phyloP scores from a whole-genome alignment of 2,113 vertebrate species.

The Sinocyclocheilus maitianheensis region DNA sequence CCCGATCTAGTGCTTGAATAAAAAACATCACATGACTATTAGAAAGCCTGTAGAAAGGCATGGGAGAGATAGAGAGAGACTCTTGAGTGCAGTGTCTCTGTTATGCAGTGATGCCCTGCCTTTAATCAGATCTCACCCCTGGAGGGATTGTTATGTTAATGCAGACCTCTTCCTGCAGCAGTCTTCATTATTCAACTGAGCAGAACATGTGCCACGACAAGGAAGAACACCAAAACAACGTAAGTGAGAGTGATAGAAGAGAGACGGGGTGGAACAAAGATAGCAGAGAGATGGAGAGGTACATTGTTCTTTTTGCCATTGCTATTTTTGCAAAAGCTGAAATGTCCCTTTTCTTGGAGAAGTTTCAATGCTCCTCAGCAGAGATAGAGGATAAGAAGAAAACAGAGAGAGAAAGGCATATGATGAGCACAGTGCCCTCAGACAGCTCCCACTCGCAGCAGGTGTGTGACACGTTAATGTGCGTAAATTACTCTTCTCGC shows the following conservation, averaged over 20 bases:
- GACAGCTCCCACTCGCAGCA: background rate
- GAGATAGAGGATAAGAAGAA: background rate
- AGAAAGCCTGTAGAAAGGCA: background rate
- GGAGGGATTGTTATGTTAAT: background rate
- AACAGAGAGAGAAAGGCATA: background rate
- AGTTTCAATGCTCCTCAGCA: background rate
- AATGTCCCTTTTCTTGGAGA: background rate
- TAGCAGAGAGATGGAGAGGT: background rate
- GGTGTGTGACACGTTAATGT: background rate
- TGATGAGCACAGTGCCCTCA: background rate
- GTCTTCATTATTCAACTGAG: background rate
- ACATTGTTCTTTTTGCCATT: background rate
- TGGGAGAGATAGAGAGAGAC: background rate
- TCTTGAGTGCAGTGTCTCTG: background rate
- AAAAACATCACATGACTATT: background rate
- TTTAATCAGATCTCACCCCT: conserved; percentile 7
- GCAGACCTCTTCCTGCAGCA: background rate
- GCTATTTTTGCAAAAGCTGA: conserved; percentile 1
- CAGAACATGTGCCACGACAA: conserved; percentile 2
- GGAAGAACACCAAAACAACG: background rate
- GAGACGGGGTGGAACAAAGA: background rate
- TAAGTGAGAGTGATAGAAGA: background rate
- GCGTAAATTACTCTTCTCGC: background rate
- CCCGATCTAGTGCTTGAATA: background rate
- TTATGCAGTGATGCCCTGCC: background rate